Conservation (phyloP, 92 coral and sea anemone species). For the Phymanthus crucifer region DNA sequence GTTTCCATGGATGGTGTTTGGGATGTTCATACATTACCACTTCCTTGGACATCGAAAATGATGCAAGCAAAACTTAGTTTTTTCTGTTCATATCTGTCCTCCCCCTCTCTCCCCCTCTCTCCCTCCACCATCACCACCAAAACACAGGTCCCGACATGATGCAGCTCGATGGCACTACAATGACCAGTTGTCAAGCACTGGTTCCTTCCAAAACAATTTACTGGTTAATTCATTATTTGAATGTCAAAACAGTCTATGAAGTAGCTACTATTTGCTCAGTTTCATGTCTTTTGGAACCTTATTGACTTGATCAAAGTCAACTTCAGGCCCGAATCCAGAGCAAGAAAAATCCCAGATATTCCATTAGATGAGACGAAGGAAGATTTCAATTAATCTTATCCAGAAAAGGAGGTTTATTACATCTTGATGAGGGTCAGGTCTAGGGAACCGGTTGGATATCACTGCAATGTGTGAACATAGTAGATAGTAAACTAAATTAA, state of each 20-base stretch:
- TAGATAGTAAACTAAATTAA: conserved; percentile 25
- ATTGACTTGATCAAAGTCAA: no score
- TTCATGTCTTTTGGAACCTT: conserved; percentile 23
- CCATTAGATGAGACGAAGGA: neutral
- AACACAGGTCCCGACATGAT: no score
- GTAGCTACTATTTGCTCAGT: conserved; percentile 12
- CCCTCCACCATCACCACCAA: no score
- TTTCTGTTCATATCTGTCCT: no score
- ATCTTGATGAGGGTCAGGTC: conserved; percentile 27
- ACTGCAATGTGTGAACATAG: neutral
- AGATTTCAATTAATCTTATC: neutral
- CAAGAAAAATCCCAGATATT: neutral
- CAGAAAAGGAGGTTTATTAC: neutral
- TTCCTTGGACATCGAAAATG: no score
- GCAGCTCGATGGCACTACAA: neutral
- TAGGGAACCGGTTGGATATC: conserved; percentile 10
- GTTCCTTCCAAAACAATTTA: conserved; percentile 9
- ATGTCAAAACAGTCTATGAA: conserved; percentile 11
- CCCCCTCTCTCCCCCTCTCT: no score
- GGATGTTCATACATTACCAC: no score
- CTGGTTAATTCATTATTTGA: conserved; percentile 32
- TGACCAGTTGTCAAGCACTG: conserved; percentile 4
- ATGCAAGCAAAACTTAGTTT: no score
- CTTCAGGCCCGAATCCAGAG: neutral
- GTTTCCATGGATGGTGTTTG: no score